Evolutionary conservation across 2,113 vertebrate genomes (phyloP).

Genomic region (Rhagologus leucostigma): DNA sequence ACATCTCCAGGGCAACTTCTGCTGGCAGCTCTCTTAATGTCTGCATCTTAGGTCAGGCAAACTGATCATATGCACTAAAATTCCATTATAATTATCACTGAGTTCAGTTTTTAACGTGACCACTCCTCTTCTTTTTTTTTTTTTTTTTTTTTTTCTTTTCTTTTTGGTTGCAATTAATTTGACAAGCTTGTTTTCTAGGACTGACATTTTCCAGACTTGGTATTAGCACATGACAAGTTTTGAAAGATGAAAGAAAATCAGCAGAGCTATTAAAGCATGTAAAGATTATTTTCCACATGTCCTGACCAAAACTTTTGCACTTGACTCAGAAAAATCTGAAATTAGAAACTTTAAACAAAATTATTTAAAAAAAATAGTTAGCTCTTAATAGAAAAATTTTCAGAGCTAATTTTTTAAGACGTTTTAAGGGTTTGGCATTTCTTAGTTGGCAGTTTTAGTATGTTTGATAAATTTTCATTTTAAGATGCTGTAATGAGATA

Average conservation of each 20-base stretch:
- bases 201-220: slow-evolving; percentile 6
- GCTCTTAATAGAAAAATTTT: not conserved
- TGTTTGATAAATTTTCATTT: not conserved
- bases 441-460: not conserved
- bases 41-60: not conserved
- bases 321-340: not conserved
- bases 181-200: not conserved
- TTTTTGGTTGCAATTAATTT: not conserved
- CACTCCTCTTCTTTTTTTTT: not conserved
- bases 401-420: not conserved
- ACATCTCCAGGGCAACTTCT: not conserved
- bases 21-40: not conserved
- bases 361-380: not conserved
- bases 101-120: not conserved
- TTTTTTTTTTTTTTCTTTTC: not conserved
- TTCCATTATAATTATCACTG: not conserved
- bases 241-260: slow-evolving; percentile 27
- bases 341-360: not conserved
- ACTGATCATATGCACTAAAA: not conserved
- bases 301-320: not conserved
- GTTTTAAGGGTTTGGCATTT: not conserved
- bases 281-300: slow-evolving; percentile 2
- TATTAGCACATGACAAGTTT: not conserved
- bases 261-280: not conserved
- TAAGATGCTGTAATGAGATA: not conserved